phyloP scores from a whole-genome alignment of 2,888 invertebrate species.

The Gryllus longicercus region DNA sequence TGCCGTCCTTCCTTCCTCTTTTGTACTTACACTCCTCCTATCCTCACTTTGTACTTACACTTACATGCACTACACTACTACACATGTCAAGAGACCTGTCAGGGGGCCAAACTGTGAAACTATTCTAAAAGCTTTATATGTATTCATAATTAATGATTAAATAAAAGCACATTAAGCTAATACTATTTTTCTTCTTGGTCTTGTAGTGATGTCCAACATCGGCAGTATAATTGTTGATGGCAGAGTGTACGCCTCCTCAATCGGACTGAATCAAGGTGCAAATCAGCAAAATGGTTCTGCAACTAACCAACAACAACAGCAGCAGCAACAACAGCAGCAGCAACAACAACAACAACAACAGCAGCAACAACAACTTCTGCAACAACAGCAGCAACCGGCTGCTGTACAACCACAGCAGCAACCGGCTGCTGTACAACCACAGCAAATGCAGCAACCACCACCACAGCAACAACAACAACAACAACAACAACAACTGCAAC shows the following conservation, averaged over 20 bases:
- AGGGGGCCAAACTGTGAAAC: too few species aligned
- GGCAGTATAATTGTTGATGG: constrained; percentile 82
- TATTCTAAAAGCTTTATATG: too few species aligned
- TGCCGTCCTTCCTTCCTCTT: too few species aligned
- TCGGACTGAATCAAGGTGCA: not conserved
- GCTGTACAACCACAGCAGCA: constrained; percentile 48
- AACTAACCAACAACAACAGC: constrained; percentile 35
- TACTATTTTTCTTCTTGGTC: constrained; percentile 18
- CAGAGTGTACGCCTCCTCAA: constrained; percentile 57
- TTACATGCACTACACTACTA: too few species aligned
- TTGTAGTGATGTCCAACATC: constrained; percentile 68
- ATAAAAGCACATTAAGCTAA: too few species aligned
- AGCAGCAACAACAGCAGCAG: constrained; percentile 36
- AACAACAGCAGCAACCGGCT: constrained; percentile 45
- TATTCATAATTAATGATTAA: too few species aligned
- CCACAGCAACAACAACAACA: constrained; percentile 31
- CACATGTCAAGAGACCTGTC: too few species aligned
- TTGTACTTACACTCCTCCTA: too few species aligned
- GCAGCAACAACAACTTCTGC: constrained; percentile 39
- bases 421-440: constrained; percentile 45
- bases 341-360: constrained; percentile 46
- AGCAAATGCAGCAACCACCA: constrained; percentile 39
- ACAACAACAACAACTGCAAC: constrained; percentile 22
- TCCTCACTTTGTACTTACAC: too few species aligned
- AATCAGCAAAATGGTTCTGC: constrained; percentile 45